Evolutionary conservation across 1,140 invertebrate genomes (phyloP), one percentile per base, ranked within the genome.

Genomic region (Rhopalosiphum padi): DNA sequence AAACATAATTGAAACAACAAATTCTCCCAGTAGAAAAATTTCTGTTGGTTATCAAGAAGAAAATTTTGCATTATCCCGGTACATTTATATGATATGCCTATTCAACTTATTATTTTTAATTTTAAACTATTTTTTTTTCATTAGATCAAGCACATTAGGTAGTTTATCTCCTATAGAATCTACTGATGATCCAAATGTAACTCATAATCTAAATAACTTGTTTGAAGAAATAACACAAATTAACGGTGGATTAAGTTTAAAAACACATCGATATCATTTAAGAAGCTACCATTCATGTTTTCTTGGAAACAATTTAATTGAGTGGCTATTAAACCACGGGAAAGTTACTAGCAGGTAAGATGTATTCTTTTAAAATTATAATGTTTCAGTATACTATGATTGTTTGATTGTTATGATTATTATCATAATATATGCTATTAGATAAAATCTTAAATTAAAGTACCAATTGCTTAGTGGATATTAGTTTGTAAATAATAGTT

Each of bases 11-110:
- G 94, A 94, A 41, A 90, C 94, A 23, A 82, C 48, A 8, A 94
- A 94, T 86, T 53, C 93, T 21, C 90, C 93, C 15, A 94, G 94
- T 94, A 94, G 95, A 68, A 95, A 95, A 95, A 96, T 96, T 3
- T 97, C 97, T 30, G 96, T 97, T 82, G 97, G 97, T 11, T 97
- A 97, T 94, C 97, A 97, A 95, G 97, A 98, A 95, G 97, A 98
- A 95, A 96, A 97, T 94, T 97, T 97, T 95, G 97, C 96, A 9
- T 95, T 96, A 68, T 90, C 92, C 15, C 85, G 93, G 94, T 94
- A 94, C 0, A 43, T 91, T 89, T 88, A n/a, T 41, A 53, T 46
- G 53, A 30, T 48, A 37, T 43, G 15, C 1, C 22, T 30, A 68
- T 68, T 22, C 4, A 68, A 90, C 9, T n/a, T 9, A 60, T 43